Conservation (phyloP, 35 echinoderm and acorn worm genomes). For the Acanthaster planci region DNA sequence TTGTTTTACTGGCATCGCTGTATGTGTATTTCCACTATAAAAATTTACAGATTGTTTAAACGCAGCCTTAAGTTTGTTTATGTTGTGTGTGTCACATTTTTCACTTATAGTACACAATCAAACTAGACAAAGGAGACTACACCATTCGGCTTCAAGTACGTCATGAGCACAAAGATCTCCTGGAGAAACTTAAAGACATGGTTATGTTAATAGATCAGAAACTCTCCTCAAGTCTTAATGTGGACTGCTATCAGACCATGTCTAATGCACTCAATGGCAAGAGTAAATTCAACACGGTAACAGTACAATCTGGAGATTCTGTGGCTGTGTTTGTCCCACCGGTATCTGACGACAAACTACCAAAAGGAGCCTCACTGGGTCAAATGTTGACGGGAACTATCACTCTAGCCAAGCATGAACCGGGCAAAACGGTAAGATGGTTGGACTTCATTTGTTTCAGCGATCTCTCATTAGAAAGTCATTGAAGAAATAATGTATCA, state of each 20-base stretch:
- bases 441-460: no score
- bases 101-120: slow-evolving; percentile 82
- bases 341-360: slow-evolving; percentile 87
- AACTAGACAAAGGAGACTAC: slow-evolving; percentile 98
- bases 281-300: slow-evolving; percentile 75
- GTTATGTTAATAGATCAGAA: slow-evolving; percentile 96
- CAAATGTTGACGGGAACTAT: slow-evolving; percentile 93
- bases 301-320: slow-evolving; percentile 40
- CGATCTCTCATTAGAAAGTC: no score
- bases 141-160: slow-evolving; percentile 86
- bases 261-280: slow-evolving; percentile 83
- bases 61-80: not conserved
- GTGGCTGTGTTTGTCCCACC: slow-evolving; percentile 90
- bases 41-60: not conserved
- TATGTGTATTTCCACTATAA: not conserved
- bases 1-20: not conserved
- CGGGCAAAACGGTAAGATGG: slow-evolving; percentile 83
- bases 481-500: no score
- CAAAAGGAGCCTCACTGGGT: slow-evolving; percentile 89
- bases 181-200: slow-evolving; percentile 91
- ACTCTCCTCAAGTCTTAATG: slow-evolving; percentile 83
- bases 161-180: slow-evolving; percentile 87
- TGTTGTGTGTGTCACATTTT: not conserved
- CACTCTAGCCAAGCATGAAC: slow-evolving; percentile 89
- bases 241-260: slow-evolving; percentile 68